Conservation (phyloP, 2,797 vertebrate genomes). For the Muraenolepis orangiensis region DNA sequence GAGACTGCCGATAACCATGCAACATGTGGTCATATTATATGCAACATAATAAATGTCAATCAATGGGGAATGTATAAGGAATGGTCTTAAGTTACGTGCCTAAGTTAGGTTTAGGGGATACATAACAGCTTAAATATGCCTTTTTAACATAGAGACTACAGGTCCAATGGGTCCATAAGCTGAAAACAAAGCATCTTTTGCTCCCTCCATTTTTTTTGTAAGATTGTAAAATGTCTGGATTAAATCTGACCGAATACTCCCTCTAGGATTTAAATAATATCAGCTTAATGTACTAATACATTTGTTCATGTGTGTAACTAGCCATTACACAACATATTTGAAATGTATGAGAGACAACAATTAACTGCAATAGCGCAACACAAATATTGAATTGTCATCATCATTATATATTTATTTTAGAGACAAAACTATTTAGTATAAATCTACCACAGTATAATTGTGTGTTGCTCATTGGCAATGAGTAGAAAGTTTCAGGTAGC, state of each 20-base stretch:
- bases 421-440: not conserved
- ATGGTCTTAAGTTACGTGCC: not conserved
- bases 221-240: conserved; percentile 58
- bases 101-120: not conserved
- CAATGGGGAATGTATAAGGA: not conserved
- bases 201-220: conserved; percentile 37
- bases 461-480: not conserved
- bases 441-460: not conserved
- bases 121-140: conserved; percentile 11
- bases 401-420: not conserved
- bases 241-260: conserved; percentile 53
- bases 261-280: conserved; percentile 62
- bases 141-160: conserved; percentile 53
- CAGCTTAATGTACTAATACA: conserved; percentile 32
- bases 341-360: not conserved
- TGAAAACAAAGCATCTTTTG: conserved; percentile 68
- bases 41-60: not conserved
- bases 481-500: not conserved
- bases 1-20: not conserved
- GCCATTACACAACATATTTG: not conserved
- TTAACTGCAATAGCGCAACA: not conserved
- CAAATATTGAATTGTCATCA: not conserved
- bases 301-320: not conserved
- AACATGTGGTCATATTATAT: not conserved
- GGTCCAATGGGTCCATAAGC: conserved; percentile 65